Base-by-base conservation (phyloP, 92 coral and sea anemone species). In the Paramuricea clavata region DNA sequence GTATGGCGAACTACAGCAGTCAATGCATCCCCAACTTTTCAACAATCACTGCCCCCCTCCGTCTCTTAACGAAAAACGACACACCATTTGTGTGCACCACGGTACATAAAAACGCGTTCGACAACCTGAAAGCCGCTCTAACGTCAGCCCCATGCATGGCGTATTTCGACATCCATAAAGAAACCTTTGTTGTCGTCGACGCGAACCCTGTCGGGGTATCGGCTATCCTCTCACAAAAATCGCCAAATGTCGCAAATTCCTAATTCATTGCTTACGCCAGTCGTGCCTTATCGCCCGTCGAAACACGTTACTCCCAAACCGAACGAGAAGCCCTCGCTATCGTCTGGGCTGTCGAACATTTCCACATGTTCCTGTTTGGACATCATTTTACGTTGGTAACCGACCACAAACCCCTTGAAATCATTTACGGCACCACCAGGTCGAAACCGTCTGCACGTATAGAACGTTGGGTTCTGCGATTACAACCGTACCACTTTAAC, bases 301-400 rank as follows among this genome's bases (percentile, higher is more conserved):
- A 70, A 23, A 39, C 42, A 6, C 42, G 49, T 1, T 70, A 70
- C 52, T 70, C 76, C 2, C 76, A 70, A 43, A 21, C 49, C 6
- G 76, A 70, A 31, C 7, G 39, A 17, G 76, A 70, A 70, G 76
- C 76, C 13, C 76, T 70, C 5, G 76, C 76, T 23, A 35, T 70
- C 76, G 43, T 70, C 11, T 70, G 76, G 76, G 76, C 43, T 26
- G 19, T 39, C 30, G 49, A 70, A 70, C 76, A 70, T 26, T 70
- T 30, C 23, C 76, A 70, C 27, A 12, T 70, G 27, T 70, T 23
- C 49, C n/a, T 70, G 9, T 70, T 23, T 26, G 76, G 76, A 21
- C 19, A 39, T 19, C 6, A 11, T 6, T 31, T 70, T 50, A 70
- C 76, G 6, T 19, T 54, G 3, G 19, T 54, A 0, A 54, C 62